These are phyloP conservation scores for Cygnus olor DNA, from an alignment of 2,797 vertebrate genomes.

Conservation along the genomic window DNA sequence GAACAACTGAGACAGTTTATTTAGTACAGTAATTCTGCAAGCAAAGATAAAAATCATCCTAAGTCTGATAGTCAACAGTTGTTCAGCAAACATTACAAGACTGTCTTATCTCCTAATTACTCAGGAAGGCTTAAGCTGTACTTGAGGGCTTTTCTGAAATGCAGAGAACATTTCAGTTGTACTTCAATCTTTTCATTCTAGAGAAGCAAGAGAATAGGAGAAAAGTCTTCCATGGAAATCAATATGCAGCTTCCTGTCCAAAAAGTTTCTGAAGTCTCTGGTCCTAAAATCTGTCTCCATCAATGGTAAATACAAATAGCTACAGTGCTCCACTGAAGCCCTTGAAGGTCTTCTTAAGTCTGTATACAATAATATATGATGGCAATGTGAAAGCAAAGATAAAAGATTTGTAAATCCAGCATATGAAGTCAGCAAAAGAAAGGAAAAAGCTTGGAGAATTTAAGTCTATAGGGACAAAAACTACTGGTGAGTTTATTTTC, in stretches of 20 bases:
- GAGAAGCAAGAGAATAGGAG: neutral
- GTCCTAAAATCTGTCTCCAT: neutral
- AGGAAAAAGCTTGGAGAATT: neutral
- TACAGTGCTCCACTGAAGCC: neutral
- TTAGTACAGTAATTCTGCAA: neutral
- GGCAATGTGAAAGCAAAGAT: neutral
- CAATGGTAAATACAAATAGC: neutral
- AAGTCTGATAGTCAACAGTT: neutral
- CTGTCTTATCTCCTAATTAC: neutral
- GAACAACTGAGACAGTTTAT: neutral
- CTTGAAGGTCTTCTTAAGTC: neutral
- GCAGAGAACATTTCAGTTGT: neutral
- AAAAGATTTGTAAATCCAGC: neutral
- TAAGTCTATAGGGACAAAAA: neutral
- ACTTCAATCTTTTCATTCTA: neutral
- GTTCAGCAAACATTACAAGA: neutral
- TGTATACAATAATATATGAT: neutral
- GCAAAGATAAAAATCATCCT: neutral
- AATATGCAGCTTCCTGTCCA: neutral
- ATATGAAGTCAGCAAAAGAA: neutral
- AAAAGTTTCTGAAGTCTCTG: neutral
- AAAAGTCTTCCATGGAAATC: neutral
- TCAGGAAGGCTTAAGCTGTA: neutral
- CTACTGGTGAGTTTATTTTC: neutral
- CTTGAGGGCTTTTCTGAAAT: neutral